Evolutionary conservation across 2,113 vertebrate species (phyloP).

Genomic region (Ceratotherium simum): DNA sequence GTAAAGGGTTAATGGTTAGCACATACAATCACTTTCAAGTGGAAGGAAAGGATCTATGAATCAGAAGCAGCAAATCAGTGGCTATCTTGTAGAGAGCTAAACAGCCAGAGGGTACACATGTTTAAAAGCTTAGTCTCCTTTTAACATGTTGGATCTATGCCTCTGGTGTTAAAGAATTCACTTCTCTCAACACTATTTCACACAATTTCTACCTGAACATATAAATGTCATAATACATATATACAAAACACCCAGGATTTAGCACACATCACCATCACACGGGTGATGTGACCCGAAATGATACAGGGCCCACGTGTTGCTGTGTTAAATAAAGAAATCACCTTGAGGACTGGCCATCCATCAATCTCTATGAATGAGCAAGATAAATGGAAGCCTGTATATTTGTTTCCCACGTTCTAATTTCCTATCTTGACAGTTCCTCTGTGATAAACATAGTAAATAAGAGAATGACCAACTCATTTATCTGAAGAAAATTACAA

Average conservation of each 20-base stretch:
- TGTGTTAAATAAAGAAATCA: neutral
- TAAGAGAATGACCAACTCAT: neutral
- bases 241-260: neutral
- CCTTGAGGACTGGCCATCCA: neutral
- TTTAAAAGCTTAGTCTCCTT: neutral
- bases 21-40: neutral
- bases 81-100: neutral
- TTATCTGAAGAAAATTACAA: neutral
- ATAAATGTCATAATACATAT: neutral
- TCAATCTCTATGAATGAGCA: neutral
- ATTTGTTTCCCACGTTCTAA: neutral
- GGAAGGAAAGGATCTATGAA: neutral
- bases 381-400: neutral
- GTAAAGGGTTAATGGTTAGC: neutral
- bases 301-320: neutral
- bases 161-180: neutral
- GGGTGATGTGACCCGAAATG: neutral
- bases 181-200: neutral
- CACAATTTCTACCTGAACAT: neutral
- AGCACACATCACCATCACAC: no score
- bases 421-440: neutral
- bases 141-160: neutral
- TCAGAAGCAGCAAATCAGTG: neutral
- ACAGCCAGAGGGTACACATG: fast-evolving
- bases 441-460: neutral